Base-by-base conservation (phyloP, 2,888 invertebrate species). In the Drosophila antonietae region DNA sequence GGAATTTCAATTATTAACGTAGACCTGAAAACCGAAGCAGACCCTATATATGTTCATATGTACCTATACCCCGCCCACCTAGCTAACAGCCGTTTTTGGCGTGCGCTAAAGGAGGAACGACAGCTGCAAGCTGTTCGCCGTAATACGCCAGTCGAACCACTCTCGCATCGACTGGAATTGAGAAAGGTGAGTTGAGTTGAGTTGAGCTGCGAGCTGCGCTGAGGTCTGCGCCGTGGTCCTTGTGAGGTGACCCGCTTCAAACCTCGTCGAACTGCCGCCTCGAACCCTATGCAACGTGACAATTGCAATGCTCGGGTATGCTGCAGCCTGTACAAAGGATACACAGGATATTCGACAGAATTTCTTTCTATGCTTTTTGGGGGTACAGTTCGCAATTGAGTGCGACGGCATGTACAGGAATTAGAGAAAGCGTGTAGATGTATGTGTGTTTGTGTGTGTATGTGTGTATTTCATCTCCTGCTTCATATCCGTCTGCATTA, bases 41-140 rank as follows among this genome's bases (percentile, higher is more conserved):
- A 33, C 43, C 33, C 44, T 20, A 41, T 28, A 7, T 28, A 28
- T 28, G 28, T 28, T 28, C 28, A 28, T 28, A 28, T 28, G 28
- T 28, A 6, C 28, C 28, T 28, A 6, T 39, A 28, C 39, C 39
- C 41, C 39, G 35, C 49, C 46, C 75, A 41, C 55, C 61, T 35
- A 51, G 10, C 20, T 14, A 35, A 35, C 33, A 47, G 63, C 56
- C 49, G 44, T 51, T 55, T 80, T 80, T 80, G 80, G 71, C 77
- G 75, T 75, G 76, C 72, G 77, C 80, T 71, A 73, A 73, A 64
- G 67, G 66, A 68, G 68, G 67, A 83, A 64, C 88, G 83, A 83
- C 83, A 88, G 83, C 83, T 83, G 86, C 83, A 88, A 88, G 75
- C 63, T 71, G 69, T 73, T 59, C 61, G 15, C 62, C 56, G 84